These are phyloP conservation scores for Drosophila mayaguana DNA, from an alignment of 2,888 invertebrate genomes.

Conservation along the genomic window DNA sequence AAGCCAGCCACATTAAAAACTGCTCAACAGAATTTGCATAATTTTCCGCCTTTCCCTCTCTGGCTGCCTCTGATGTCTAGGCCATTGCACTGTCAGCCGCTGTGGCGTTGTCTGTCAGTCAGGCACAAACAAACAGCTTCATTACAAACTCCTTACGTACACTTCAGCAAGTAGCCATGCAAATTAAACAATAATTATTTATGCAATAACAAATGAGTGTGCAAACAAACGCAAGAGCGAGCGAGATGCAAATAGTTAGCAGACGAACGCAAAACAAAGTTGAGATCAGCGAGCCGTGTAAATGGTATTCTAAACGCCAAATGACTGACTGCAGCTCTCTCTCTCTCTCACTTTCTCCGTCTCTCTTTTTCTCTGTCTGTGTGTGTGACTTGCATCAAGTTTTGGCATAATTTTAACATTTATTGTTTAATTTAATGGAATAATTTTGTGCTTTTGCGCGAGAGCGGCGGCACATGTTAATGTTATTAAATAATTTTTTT, in stretches of 20 bases:
- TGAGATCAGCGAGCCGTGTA: conserved; percentile 53
- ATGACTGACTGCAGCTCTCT: not conserved
- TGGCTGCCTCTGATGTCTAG: conserved; percentile 1
- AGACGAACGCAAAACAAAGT: conserved; percentile 35
- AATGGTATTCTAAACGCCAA: conserved; percentile 64
- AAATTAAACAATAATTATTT: conserved; percentile 78
- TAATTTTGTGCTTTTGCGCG: conserved; percentile 47
- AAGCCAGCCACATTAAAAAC: conserved; percentile 61
- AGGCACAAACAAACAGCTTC: conserved; percentile 54
- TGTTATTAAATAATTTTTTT: conserved; percentile 73
- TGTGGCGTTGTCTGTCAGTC: conserved; percentile 33
- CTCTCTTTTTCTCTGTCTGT: conserved; percentile 1
- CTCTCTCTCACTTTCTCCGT: not conserved
- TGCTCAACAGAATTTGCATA: conserved; percentile 56
- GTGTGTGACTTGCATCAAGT: conserved; percentile 43
- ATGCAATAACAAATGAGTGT: conserved; percentile 55
- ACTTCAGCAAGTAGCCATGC: conserved; percentile 36
- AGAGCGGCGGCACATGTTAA: conserved; percentile 18
- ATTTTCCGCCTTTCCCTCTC: conserved; percentile 8
- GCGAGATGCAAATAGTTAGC: conserved; percentile 23
- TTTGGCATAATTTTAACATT: conserved; percentile 64
- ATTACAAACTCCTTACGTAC: conserved; percentile 54
- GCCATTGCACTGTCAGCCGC: conserved; percentile 23
- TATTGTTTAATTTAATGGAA: conserved; percentile 71
- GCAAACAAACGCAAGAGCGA: conserved; percentile 29